Evolutionary conservation across 2,797 vertebrate genomes (phyloP).

Genomic region (Enteromius viviparus): DNA sequence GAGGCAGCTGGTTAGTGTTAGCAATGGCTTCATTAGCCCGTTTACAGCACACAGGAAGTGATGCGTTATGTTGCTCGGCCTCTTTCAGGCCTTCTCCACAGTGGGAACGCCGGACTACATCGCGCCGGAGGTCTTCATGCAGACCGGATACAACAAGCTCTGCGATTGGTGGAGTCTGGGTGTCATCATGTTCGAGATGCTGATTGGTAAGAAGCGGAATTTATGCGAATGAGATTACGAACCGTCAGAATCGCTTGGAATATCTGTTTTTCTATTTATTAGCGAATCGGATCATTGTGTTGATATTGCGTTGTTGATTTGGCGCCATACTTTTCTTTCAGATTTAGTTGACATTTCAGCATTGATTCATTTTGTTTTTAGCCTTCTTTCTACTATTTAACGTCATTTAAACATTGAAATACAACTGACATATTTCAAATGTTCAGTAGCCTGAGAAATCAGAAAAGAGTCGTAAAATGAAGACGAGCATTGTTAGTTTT

Average conservation of each 20-base stretch:
- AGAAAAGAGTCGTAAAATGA: not conserved
- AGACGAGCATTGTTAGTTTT: not conserved
- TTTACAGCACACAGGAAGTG: not conserved
- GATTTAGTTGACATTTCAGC: too few species aligned
- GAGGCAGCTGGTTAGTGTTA: constrained; percentile 79
- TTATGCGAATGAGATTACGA: not conserved
- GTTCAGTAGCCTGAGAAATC: not conserved
- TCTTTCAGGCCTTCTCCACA: constrained; percentile 84
- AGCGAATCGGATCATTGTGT: not conserved
- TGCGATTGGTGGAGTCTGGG: constrained; percentile 92
- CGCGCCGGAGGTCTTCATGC: constrained; percentile 89
- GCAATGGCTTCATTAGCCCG: accelerated
- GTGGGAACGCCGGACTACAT: constrained; percentile 92
- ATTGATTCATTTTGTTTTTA: too few species aligned
- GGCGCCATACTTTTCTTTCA: too few species aligned
- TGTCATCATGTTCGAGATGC: constrained; percentile 92
- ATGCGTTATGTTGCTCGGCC: constrained; percentile 8
- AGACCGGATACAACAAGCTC: constrained; percentile 90
- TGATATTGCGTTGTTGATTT: too few species aligned
- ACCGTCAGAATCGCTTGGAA: not conserved
- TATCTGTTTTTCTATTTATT: not conserved
- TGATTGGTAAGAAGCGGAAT: constrained; percentile 78
- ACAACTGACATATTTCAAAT: too few species aligned
- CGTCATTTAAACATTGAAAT: not conserved
- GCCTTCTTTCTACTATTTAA: not conserved